Conservation (phyloP, 1,140 invertebrate species). For the Drosophila parvula region DNA sequence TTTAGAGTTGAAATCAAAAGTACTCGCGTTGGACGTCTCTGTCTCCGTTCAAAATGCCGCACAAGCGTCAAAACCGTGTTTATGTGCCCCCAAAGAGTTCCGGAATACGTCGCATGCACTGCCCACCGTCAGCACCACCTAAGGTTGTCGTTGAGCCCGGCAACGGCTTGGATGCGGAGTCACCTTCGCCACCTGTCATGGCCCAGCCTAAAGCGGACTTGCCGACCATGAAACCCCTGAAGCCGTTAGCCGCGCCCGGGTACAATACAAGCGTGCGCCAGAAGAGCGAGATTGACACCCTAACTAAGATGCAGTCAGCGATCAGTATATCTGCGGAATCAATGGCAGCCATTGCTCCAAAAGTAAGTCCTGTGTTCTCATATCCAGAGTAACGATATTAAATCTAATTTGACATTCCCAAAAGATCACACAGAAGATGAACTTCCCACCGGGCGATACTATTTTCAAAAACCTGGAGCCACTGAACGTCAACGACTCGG, state of each 20-base stretch:
- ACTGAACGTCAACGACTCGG: slow-evolving; percentile 64
- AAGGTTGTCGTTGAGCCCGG: slow-evolving; percentile 15
- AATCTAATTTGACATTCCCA: background rate
- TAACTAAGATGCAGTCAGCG: slow-evolving; percentile 3
- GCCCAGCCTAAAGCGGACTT: background rate
- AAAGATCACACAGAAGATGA: slow-evolving; percentile 62
- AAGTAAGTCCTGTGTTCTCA: slow-evolving; percentile 3
- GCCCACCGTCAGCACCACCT: background rate
- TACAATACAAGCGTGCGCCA: slow-evolving; percentile 48
- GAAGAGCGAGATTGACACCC: slow-evolving; percentile 19
- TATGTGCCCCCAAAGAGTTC: slow-evolving; percentile 17
- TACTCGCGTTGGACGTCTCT: background rate
- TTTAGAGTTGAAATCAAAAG: background rate
- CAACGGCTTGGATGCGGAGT: background rate
- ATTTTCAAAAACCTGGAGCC: slow-evolving; percentile 52
- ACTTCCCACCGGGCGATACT: slow-evolving; percentile 31
- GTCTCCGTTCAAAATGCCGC: slow-evolving; percentile 42
- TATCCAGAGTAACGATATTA: too few species aligned
- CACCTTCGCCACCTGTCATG: background rate
- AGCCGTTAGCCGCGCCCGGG: slow-evolving; percentile 37
- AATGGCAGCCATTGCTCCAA: slow-evolving; percentile 48
- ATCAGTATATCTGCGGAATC: slow-evolving; percentile 23
- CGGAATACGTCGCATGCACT: slow-evolving; percentile 3
- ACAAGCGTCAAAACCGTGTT: slow-evolving; percentile 29
- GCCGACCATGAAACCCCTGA: background rate